These are phyloP conservation scores for Melieria omissa DNA, from an alignment of 2,888 invertebrate genomes.

Conservation along the genomic window DNA sequence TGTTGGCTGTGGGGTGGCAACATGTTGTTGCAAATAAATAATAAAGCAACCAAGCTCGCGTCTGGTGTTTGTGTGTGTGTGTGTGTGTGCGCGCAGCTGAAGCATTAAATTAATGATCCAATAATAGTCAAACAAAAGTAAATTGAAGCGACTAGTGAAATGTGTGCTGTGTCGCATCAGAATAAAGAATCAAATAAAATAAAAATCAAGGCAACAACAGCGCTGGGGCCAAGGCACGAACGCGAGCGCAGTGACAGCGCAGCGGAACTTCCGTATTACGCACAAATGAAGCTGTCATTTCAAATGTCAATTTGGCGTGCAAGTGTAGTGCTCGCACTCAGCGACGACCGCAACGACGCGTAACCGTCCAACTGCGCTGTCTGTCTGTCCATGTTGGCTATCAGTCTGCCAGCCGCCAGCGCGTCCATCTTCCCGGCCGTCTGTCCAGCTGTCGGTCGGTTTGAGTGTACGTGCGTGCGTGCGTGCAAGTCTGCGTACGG, in stretches of 20 bases:
- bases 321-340: no score
- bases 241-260: conserved; percentile 14
- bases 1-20: no score
- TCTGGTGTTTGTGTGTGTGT: neutral
- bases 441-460: no score
- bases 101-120: conserved; percentile 38
- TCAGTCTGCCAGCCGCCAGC: no score
- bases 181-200: conserved; percentile 23
- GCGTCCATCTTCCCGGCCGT: no score
- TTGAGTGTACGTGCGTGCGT: neutral
- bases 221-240: conserved; percentile 17
- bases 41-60: no score
- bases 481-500: neutral
- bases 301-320: conserved; percentile 53
- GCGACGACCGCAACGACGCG: no score
- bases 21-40: no score
- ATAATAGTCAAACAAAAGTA: conserved; percentile 25
- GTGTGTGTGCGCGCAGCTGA: conserved; percentile 23
- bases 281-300: conserved; percentile 57
- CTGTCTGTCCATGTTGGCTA: no score
- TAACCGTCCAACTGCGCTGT: no score
- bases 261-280: conserved; percentile 47
- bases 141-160: conserved; percentile 30
- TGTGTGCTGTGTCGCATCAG: conserved; percentile 14
- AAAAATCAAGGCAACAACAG: conserved; percentile 30